A percentile compares a stretch with the other conserved stretches of the same genome.
phyloP scores from a whole-genome alignment of 2,888 invertebrate genomes.

The Sphaeridia pumilis region DNA sequence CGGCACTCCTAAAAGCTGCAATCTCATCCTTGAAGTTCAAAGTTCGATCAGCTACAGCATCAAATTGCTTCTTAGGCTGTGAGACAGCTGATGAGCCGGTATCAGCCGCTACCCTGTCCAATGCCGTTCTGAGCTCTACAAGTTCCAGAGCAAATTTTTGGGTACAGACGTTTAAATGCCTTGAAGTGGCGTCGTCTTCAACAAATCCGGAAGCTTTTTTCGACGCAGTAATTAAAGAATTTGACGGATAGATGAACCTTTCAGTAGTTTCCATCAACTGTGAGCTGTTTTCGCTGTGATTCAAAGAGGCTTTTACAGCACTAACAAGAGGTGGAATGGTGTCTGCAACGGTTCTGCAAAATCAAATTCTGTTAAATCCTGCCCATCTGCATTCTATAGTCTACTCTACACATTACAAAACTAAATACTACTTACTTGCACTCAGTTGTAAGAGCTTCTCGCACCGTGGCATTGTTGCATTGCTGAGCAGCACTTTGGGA shows the following conservation, averaged over 20 bases:
- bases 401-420: not conserved
- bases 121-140: conserved; percentile 51
- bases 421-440: conserved; percentile 17
- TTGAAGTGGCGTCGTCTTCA: conserved; percentile 38
- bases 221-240: conserved; percentile 32
- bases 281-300: conserved; percentile 35
- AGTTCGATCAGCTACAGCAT: conserved; percentile 68
- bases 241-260: conserved; percentile 31
- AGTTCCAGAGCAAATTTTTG: conserved; percentile 55
- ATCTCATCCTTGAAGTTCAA: conserved; percentile 68
- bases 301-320: conserved; percentile 58
- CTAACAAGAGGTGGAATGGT: conserved; percentile 70
- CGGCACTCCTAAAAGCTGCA: conserved; percentile 64
- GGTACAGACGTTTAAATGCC: conserved; percentile 45
- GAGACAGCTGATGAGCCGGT: conserved; percentile 48
- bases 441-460: conserved; percentile 34
- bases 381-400: not conserved
- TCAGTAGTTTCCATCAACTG: conserved; percentile 34
- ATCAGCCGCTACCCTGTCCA: conserved; percentile 54
- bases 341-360: conserved; percentile 62
- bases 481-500: conserved; percentile 68
- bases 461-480: conserved; percentile 35
- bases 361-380: not conserved
- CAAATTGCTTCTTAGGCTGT: conserved; percentile 58
- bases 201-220: conserved; percentile 33